Evolutionary conservation across 2,888 invertebrate species (phyloP).

Genomic region (Hypselothyrea guttata): DNA sequence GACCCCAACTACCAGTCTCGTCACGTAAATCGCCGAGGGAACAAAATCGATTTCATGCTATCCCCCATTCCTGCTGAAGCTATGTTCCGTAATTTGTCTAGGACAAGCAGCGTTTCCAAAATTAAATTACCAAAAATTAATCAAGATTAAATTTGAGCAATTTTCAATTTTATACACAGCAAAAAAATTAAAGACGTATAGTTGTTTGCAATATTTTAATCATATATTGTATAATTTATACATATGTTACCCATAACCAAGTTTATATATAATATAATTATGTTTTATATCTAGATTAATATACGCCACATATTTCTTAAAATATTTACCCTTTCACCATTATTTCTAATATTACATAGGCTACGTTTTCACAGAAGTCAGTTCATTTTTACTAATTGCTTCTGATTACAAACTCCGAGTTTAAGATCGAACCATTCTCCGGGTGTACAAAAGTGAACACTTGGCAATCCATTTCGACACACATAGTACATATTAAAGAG

Average conservation of each 20-base stretch:
- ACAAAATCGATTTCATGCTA: conserved; percentile 68
- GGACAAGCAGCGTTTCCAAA: too few relatives aligned
- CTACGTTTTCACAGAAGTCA: conserved; percentile 7
- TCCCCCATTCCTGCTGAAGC: conserved; percentile 11
- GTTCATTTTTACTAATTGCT: conserved; percentile 23
- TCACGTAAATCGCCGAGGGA: conserved; percentile 50
- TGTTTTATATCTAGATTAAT: conserved; percentile 1
- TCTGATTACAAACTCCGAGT: conserved; percentile 28
- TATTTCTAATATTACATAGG: conserved; percentile 1
- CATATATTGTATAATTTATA: conserved; percentile 3
- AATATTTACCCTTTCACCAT: conserved; percentile 28
- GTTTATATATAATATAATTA: conserved; percentile 4
- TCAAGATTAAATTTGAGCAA: too few relatives aligned
- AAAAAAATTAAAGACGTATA: neutral
- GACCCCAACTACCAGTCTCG: conserved; percentile 37
- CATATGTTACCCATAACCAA: conserved; percentile 26
- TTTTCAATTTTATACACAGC: conserved; percentile 32
- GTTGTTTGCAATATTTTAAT: too few relatives aligned
- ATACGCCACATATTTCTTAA: conserved; percentile 30
- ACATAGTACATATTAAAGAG: conserved; percentile 54
- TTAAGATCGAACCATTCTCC: conserved; percentile 56
- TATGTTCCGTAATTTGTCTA: conserved; percentile 70
- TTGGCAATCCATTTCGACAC: conserved; percentile 38
- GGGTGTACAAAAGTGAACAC: conserved; percentile 44
- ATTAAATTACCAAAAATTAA: too few relatives aligned